Conservation (phyloP, 2,797 vertebrate species). For the Poliocrania exsul region DNA sequence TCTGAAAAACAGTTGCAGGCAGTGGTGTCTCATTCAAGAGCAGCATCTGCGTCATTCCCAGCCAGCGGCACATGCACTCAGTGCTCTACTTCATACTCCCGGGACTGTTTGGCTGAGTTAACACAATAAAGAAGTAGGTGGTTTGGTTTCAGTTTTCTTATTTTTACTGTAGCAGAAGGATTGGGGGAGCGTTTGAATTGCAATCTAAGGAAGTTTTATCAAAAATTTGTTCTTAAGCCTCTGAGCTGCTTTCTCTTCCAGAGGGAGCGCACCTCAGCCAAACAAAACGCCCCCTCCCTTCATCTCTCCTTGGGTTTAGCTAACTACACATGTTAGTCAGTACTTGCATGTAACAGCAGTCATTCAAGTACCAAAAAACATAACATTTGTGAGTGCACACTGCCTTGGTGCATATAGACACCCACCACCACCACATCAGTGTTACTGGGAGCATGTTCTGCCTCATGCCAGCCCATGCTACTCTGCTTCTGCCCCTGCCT, state of each 20-base stretch:
- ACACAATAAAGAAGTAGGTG: neutral
- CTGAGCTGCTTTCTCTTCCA: neutral
- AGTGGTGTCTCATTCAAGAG: neutral
- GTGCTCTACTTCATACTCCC: neutral
- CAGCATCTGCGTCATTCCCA: neutral
- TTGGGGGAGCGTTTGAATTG: neutral
- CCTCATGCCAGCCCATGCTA: accelerated
- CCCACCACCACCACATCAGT: neutral
- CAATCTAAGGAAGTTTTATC: neutral
- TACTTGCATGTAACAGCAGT: neutral
- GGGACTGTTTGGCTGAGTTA: neutral
- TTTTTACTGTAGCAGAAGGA: neutral
- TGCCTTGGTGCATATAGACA: accelerated
- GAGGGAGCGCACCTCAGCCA: neutral
- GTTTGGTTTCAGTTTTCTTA: slow-evolving; percentile 2
- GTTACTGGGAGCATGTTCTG: neutral
- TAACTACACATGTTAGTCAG: neutral
- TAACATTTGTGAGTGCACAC: neutral
- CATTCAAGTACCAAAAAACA: neutral
- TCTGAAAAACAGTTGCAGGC: neutral
- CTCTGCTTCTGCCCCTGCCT: neutral
- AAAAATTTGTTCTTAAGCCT: neutral
- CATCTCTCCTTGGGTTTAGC: neutral
- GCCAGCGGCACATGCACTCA: accelerated
- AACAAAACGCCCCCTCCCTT: neutral